Base-by-base conservation (phyloP, 2,797 vertebrate species). In the Pteropus rufus region DNA sequence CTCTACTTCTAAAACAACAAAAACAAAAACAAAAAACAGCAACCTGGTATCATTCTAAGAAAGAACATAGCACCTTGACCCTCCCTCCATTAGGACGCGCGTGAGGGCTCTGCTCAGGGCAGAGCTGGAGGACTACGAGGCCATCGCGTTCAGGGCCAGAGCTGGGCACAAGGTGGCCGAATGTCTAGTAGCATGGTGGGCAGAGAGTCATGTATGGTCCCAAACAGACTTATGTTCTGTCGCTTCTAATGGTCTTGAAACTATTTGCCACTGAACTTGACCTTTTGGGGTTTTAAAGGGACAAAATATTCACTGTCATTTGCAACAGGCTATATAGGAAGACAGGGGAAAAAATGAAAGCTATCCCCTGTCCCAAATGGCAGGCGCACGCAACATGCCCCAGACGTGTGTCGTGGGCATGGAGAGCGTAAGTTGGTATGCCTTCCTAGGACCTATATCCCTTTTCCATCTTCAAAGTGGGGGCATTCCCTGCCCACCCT, bases 171-270 rank as follows among this genome's bases (percentile, higher is more conserved):
- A 7, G 41, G 58, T 0, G 26, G 21, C 6, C 23, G 9, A 7
- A 24, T 3, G 0, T 0, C 0, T 4, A 24, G 1, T 0, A 36
- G 65, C 64, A 5, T 2, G 16, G 36, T 21, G 46, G 62, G 58
- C 2, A 7, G 49, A 62, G 7, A 9, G 56, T 1, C 2, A 14
- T 3, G 19, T 3, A 5, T 0, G 4, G 1, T 31, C 62, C 36
- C 23, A 76, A 29, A 16, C 2, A 46, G 34, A 65, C 15, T 9
- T 15, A 2, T 3, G 64, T 49, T 58, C 80, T 39, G 16, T 46
- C 62, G 65, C 26, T 91, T 83, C n/a, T 49, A 11, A 36, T 3
- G 62, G 39, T 60, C 67, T 85, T 64, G 49, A 67, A 73, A 52
- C 19, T 26, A 41, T 52, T 31, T 46, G 58, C 2, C 16, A 58